These are phyloP conservation scores for Hymenopus coronatus DNA, from an alignment of 2,888 invertebrate genomes.

Conservation along the genomic window DNA sequence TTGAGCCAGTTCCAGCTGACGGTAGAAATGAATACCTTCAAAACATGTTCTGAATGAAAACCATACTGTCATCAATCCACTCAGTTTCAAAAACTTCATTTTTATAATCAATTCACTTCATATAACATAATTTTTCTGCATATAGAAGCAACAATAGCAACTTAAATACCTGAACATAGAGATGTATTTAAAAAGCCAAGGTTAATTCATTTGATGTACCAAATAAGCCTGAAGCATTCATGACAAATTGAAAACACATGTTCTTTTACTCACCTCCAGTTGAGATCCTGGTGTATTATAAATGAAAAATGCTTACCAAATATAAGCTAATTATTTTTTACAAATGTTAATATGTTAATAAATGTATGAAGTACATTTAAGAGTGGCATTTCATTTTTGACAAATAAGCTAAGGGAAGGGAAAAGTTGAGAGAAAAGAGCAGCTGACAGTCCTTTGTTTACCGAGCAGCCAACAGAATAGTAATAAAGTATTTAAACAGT, in stretches of 20 bases:
- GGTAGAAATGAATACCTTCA: too few species aligned
- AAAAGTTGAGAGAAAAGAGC: constrained; percentile 4
- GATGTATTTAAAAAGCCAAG: too few species aligned
- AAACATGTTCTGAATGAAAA: too few species aligned
- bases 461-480: neutral
- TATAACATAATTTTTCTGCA: too few species aligned
- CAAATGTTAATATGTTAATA: neutral
- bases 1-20: too few species aligned
- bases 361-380: neutral
- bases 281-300: neutral
- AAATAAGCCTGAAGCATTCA: too few species aligned
- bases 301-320: neutral
- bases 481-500: neutral
- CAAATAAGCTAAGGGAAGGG: neutral
- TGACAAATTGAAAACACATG: neutral
- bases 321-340: neutral
- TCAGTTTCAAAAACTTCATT: too few species aligned
- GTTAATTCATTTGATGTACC: too few species aligned
- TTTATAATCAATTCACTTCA: too few species aligned
- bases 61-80: too few species aligned
- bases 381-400: neutral
- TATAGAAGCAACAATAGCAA: too few species aligned
- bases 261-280: neutral
- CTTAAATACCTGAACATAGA: too few species aligned
- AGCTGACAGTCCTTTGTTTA: neutral